Evolutionary conservation across 1,140 invertebrate genomes (phyloP).

Genomic region (Heterodera schachtii): DNA sequence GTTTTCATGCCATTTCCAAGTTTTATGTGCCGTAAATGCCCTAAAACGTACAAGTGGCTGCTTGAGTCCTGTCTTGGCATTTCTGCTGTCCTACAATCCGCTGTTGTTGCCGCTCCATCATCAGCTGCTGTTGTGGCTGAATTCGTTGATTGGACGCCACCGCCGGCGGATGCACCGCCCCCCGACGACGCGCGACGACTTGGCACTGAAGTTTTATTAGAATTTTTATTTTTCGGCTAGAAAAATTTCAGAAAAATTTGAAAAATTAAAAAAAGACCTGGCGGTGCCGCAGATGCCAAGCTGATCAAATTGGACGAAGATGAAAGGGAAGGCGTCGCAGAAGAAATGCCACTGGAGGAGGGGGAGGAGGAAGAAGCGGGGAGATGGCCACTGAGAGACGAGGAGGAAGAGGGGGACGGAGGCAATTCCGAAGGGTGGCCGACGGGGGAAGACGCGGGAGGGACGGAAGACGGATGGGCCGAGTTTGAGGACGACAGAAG

Average conservation of each 20-base stretch:
- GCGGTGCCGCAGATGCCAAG: conserved; percentile 6
- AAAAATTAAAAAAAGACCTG: background rate
- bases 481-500: too few relatives aligned
- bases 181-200: conserved; percentile 3
- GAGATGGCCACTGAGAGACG: conserved; percentile 5
- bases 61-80: background rate
- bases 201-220: conserved; percentile 9
- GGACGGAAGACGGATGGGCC: background rate
- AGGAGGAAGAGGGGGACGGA: conserved; percentile 19
- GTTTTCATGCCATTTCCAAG: background rate
- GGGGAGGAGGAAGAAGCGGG: background rate
- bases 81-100: background rate
- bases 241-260: too few relatives aligned
- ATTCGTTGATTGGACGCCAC: background rate
- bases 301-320: conserved; percentile 14
- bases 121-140: background rate
- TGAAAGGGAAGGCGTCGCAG: conserved; percentile 2
- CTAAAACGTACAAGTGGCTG: background rate
- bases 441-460: background rate
- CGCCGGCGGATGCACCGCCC: background rate
- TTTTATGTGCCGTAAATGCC: too few relatives aligned
- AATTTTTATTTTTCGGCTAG: too few relatives aligned
- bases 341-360: conserved; percentile 31
- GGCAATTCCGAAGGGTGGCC: background rate
- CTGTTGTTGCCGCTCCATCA: background rate